Evolutionary conservation across 1,140 invertebrate genomes (phyloP).

Genomic region (Samia ricini): DNA sequence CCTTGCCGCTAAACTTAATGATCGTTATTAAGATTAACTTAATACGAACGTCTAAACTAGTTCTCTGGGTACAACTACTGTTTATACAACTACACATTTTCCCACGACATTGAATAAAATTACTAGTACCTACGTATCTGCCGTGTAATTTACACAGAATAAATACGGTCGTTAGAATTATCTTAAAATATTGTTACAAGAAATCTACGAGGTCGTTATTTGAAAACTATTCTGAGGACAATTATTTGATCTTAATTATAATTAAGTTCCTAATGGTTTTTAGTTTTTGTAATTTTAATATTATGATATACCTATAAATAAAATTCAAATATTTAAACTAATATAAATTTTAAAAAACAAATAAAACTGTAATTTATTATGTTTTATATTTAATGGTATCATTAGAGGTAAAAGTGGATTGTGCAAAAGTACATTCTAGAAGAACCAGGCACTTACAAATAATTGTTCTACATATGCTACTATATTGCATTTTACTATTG

Average conservation of each 20-base stretch:
- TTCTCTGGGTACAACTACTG: constrained; percentile 44
- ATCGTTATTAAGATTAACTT: constrained; percentile 56
- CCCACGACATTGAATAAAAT: constrained; percentile 73
- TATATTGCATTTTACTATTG: no score
- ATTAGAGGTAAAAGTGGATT: no score
- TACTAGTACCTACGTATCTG: constrained; percentile 51
- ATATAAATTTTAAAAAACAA: no score
- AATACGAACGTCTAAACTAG: constrained; percentile 60
- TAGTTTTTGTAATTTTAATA: background rate
- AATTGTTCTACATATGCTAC: no score
- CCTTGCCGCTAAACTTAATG: constrained; percentile 39
- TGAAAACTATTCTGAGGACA: background rate
- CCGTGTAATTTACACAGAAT: constrained; percentile 15
- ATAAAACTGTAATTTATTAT: no score
- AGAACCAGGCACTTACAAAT: no score
- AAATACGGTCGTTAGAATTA: constrained; percentile 23
- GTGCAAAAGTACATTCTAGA: no score
- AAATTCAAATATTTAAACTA: no score
- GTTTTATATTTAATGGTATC: no score
- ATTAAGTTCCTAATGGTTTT: background rate
- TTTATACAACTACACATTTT: constrained; percentile 55
- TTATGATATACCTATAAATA: background rate
- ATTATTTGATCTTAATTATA: background rate
- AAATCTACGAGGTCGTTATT: background rate
- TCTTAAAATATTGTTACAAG: background rate